Percentiles rank a stretch among this genome's conserved stretches.
Evolutionary conservation across 2,113 vertebrate species (phyloP).

Genomic region (Myotis brandtii): DNA sequence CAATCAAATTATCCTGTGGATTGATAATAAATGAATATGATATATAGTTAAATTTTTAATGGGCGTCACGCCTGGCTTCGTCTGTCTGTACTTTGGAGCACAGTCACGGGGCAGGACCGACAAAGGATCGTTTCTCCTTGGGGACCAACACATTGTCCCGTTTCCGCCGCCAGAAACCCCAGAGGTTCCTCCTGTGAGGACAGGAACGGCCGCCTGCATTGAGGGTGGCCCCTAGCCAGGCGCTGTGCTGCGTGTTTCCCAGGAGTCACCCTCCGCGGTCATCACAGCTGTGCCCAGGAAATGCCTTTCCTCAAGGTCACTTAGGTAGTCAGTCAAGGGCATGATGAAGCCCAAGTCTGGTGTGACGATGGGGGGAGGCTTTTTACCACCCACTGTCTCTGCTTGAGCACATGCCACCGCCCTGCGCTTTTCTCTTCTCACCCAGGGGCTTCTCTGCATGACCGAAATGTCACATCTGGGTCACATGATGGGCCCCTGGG

Average conservation of each 20-base stretch:
- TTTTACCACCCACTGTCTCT: background rate
- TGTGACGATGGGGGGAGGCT: too few species aligned
- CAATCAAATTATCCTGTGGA: constrained; percentile 93
- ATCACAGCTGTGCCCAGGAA: background rate
- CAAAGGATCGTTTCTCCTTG: background rate
- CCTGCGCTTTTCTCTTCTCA: background rate
- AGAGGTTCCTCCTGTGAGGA: background rate
- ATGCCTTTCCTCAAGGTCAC: background rate
- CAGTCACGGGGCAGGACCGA: background rate
- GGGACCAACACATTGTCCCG: background rate
- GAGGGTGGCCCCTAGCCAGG: fast-evolving
- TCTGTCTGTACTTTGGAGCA: constrained; percentile 60
- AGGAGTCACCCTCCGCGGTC: fast-evolving
- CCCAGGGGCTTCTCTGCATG: fast-evolving
- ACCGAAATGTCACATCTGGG: background rate
- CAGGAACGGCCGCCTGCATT: fast-evolving
- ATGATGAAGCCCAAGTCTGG: too few species aligned
- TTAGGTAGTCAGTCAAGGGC: too few species aligned
- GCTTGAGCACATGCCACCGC: background rate
- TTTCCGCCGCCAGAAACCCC: background rate
- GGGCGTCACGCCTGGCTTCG: constrained; percentile 79
- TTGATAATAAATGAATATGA: constrained; percentile 92
- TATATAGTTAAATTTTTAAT: constrained; percentile 91
- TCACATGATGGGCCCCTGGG: background rate
- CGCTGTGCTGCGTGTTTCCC: fast-evolving